Evolutionary conservation across 2,113 vertebrate genomes (phyloP).

Genomic region (Chaetura pelagica): DNA sequence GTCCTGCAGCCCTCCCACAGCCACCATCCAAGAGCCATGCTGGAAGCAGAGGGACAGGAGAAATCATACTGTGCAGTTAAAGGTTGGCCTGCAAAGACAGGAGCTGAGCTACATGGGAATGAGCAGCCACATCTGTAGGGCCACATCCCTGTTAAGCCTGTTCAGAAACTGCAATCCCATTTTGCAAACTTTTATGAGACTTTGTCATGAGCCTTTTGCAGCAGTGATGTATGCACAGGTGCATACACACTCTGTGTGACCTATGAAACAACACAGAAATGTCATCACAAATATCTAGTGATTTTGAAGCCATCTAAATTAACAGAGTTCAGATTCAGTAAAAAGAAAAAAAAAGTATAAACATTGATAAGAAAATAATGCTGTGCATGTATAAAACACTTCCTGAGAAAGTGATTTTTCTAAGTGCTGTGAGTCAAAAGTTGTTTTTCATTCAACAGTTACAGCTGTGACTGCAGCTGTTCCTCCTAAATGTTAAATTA

Average conservation of each 20-base stretch:
- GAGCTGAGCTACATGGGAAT: rapidly evolving
- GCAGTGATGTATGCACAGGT: rapidly evolving
- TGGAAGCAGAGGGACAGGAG: not conserved
- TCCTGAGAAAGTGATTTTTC: slow-evolving; percentile 2
- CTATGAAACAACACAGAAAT: not conserved
- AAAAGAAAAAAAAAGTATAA: not conserved
- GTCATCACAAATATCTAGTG: not conserved
- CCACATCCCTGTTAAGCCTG: not conserved
- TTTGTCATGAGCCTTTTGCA: not conserved
- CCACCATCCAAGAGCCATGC: not conserved
- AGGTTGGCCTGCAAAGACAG: not conserved
- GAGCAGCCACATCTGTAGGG: not conserved
- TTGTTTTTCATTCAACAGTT: slow-evolving; percentile 5
- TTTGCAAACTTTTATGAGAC: not conserved
- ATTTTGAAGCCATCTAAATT: not conserved
- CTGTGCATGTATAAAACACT: not conserved
- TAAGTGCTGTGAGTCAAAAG: not conserved
- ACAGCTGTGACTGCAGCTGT: slow-evolving; percentile 28
- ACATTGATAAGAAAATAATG: not conserved
- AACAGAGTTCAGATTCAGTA: not conserved
- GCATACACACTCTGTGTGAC: not conserved
- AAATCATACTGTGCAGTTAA: not conserved
- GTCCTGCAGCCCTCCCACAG: not conserved
- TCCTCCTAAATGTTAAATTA: not conserved
- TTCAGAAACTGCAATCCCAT: not conserved